phyloP scores from a whole-genome alignment of 1,140 invertebrate genomes.

The Formica exsecta region DNA sequence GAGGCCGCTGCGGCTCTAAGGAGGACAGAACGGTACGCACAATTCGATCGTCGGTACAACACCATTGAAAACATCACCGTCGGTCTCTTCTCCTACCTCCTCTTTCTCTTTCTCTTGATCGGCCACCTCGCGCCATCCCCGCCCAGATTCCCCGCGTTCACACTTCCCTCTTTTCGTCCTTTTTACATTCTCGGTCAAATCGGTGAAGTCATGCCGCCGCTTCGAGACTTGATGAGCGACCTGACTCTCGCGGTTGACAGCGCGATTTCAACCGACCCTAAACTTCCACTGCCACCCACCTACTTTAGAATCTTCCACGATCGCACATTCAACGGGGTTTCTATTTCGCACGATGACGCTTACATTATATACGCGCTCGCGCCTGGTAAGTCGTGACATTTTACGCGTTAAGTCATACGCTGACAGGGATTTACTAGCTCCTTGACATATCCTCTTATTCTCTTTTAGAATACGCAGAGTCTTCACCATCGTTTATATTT shows the following conservation, averaged over 20 bases:
- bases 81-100: conserved; percentile 44
- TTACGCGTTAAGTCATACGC: conserved; percentile 41
- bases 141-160: conserved; percentile 58
- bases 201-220: conserved; percentile 15
- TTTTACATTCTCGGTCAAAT: conserved; percentile 18
- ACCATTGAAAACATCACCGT: conserved; percentile 84
- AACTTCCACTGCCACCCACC: conserved; percentile 9
- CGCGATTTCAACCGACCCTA: conserved; percentile 16
- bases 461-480: conserved; percentile 36
- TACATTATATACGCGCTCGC: conserved; percentile 10
- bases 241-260: conserved; percentile 32
- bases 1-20: conserved; percentile 80
- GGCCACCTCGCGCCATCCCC: conserved; percentile 49
- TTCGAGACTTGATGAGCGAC: conserved; percentile 1
- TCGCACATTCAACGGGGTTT: conserved; percentile 20
- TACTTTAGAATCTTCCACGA: conserved; percentile 16
- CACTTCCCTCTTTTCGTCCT: conserved; percentile 43
- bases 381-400: conserved; percentile 39
- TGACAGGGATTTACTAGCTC: conserved; percentile 52
- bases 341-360: conserved; percentile 46
- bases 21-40: conserved; percentile 87
- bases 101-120: conserved; percentile 63
- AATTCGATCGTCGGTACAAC: conserved; percentile 85
- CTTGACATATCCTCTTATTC: conserved; percentile 36
- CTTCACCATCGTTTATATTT: conserved; percentile 6